phyloP scores from a whole-genome alignment of 2,113 vertebrate genomes.

The Brachypodius melanocephalos region DNA sequence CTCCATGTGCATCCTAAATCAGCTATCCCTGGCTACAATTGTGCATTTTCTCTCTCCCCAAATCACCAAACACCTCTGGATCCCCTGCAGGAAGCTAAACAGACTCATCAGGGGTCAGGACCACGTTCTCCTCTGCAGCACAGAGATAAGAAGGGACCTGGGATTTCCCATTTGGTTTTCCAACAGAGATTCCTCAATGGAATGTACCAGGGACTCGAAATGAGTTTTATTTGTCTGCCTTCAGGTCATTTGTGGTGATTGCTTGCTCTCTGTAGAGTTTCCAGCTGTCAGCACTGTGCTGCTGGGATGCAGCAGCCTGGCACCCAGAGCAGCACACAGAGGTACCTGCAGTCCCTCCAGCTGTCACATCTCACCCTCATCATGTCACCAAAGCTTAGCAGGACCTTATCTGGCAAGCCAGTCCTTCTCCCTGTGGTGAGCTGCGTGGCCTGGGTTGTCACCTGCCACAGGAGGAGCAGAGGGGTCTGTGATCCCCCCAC shows the following conservation, averaged over 20 bases:
- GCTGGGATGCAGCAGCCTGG: not conserved
- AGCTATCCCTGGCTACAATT: slow-evolving; percentile 1
- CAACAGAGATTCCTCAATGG: not conserved
- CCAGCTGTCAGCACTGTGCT: not conserved
- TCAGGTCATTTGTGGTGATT: not conserved
- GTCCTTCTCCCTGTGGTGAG: not conserved
- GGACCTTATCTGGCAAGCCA: not conserved
- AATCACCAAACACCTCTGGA: not conserved
- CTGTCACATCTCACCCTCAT: not conserved
- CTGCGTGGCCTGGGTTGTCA: not conserved
- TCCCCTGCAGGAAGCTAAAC: not conserved
- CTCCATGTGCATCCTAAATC: slow-evolving; percentile 21
- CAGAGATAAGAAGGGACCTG: not conserved
- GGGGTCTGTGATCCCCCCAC: rapidly evolving
- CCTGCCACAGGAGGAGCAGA: not conserved
- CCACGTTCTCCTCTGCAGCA: not conserved
- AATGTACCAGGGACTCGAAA: not conserved
- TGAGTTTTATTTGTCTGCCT: not conserved
- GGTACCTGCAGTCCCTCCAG: not conserved
- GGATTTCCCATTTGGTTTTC: not conserved
- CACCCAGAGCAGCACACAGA: not conserved
- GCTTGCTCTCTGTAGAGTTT: slow-evolving; percentile 12
- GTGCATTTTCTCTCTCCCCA: not conserved
- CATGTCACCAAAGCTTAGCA: not conserved
- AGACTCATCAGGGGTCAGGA: not conserved